Base-by-base conservation (phyloP, 2,888 invertebrate species). In the Stenoptilia bipunctidactyla region DNA sequence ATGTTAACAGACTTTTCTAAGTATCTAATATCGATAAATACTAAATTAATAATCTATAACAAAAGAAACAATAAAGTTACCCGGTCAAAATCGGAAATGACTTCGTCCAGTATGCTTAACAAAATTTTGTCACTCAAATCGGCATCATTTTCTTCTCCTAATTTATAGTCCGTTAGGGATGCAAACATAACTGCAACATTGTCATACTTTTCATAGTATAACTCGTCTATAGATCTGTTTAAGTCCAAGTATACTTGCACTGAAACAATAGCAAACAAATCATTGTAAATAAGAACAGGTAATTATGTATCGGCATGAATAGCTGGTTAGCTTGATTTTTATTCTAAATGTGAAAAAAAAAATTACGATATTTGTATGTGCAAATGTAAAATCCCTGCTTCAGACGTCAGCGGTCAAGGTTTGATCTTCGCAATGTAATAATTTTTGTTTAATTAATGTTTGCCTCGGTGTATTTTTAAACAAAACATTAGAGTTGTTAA, bases 181-280 rank as follows among this genome's bases (percentile, higher is more conserved):
- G 98, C 98, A 72, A 98, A 98, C 96, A 98, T 97, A 0, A 98
- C 96, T 1, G 96, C 93, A 0, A 96, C 96, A 53, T 91, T 90
- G 40, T 90, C 90, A 61, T 97, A 96, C 46, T 92, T 90, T 66
- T 96, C 93, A 53, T 93, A 92, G 65, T 97, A 97, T 2, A 96
- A 84, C 49, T 94, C 93, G 40, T 90, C 89, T 41, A 88, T 84
- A 36, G 86, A 89, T 71, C 90, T 86, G 45, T 87, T 88, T 45
- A 89, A 79, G 51, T 92, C 90, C 48, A 94, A 74, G 60, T 93
- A 94, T 41, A 91, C 87, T 61, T 92, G 90, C 36, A 93, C 94
- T 93, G 64, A 38, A 80, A 47, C 14, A 40, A 37, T 25, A 15
- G 43, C 39, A 38, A 40, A 36, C 30, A 12, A 30, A 10, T 12